Conservation (phyloP, 2,888 invertebrate genomes). For the Watsonalla binaria region DNA sequence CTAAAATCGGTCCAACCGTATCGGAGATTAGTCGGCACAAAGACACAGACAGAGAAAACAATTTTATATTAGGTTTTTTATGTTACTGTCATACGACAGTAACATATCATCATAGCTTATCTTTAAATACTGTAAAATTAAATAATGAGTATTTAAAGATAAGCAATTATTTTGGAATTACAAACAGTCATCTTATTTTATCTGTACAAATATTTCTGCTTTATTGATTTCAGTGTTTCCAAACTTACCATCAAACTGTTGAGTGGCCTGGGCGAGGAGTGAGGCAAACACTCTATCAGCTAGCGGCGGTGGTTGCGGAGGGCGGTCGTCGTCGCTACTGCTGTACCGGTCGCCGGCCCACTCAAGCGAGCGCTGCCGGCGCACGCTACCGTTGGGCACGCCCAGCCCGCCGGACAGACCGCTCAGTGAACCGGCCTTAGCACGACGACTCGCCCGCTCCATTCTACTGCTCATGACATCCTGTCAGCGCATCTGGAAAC, state of each 20-base stretch:
- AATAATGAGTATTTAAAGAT: too few species aligned
- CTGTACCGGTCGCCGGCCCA: conserved; percentile 79
- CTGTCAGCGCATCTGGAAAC: conserved; percentile 48
- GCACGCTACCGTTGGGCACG: conserved; percentile 40
- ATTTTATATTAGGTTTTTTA: too few species aligned
- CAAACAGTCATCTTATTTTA: too few species aligned
- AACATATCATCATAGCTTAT: too few species aligned
- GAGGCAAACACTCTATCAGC: conserved; percentile 75
- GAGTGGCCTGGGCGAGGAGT: conserved; percentile 74
- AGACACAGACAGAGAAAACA: too few species aligned
- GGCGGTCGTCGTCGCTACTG: conserved; percentile 76
- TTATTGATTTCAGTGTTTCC: conserved; percentile 4
- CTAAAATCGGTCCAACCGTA: too few species aligned
- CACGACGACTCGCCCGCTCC: conserved; percentile 69
- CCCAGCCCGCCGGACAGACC: conserved; percentile 45
- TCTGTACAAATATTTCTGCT: too few species aligned
- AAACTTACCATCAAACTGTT: conserved; percentile 70
- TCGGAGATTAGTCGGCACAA: too few species aligned
- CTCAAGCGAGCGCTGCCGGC: conserved; percentile 79
- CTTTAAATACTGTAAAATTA: too few species aligned
- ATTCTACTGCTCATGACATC: conserved; percentile 61
- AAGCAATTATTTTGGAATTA: too few species aligned
- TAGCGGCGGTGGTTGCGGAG: conserved; percentile 68
- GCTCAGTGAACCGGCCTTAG: conserved; percentile 68
- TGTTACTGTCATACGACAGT: too few species aligned